Conservation (phyloP, 2,888 invertebrate species). For the Dilophus febrilis region DNA sequence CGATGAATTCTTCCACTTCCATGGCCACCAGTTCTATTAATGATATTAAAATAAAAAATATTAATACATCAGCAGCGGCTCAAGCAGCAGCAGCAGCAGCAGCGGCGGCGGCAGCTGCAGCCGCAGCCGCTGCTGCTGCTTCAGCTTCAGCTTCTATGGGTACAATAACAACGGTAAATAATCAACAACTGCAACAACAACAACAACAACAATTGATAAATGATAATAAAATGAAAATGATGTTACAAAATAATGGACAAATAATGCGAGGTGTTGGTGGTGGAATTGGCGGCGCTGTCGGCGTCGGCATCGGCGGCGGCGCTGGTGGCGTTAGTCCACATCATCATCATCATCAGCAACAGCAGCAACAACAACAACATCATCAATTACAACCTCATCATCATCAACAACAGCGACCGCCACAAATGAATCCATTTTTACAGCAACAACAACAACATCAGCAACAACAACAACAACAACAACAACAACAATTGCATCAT, state of each 20-base stretch:
- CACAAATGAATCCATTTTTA: no score
- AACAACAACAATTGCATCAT: constrained; percentile 25
- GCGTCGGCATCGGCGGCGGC: constrained; percentile 18
- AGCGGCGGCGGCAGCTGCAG: constrained; percentile 19
- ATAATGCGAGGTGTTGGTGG: constrained; percentile 12
- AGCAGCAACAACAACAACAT: no score
- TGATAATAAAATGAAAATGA: no score
- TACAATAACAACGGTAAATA: constrained; percentile 34
- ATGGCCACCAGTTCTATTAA: no score
- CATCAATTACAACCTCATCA: no score
- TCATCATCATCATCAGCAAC: not conserved
- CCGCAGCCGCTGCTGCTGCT: not conserved
- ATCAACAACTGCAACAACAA: constrained; percentile 3
- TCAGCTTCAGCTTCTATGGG: constrained; percentile 27
- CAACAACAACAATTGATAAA: no score
- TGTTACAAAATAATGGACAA: no score
- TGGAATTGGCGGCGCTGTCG: constrained; percentile 1
- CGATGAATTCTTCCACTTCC: no score
- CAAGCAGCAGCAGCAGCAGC: not conserved
- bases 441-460: no score
- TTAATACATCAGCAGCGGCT: no score
- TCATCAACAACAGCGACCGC: no score
- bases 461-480: constrained; percentile 17
- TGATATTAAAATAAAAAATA: no score
- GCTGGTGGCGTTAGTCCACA: not conserved